A percentile compares a stretch with the other conserved stretches of the same genome.
Evolutionary conservation across 2,888 invertebrate genomes (phyloP).

Genomic region (Andrena flavipes): DNA sequence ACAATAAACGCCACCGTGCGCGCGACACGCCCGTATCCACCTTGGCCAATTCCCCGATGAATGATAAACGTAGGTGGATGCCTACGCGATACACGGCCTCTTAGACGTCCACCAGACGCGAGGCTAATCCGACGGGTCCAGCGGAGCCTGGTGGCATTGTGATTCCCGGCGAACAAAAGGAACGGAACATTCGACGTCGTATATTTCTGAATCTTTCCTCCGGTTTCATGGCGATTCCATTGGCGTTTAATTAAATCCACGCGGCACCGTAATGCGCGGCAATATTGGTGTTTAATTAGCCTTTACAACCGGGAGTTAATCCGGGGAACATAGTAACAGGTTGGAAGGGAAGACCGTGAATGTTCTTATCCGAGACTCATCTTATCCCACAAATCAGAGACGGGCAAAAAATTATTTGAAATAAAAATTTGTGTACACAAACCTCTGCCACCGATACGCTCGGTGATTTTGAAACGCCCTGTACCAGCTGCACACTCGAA

Average conservation of each 20-base stretch:
- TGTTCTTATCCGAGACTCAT: too few relatives aligned
- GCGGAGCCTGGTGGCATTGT: background rate
- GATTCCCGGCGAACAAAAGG: conserved; percentile 50
- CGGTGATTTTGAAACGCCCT: background rate
- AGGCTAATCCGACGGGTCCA: conserved; percentile 42
- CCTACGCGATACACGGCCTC: conserved; percentile 55
- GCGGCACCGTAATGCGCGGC: background rate
- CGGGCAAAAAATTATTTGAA: too few relatives aligned
- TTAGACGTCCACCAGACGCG: conserved; percentile 60
- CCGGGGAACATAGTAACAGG: background rate
- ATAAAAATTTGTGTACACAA: too few relatives aligned
- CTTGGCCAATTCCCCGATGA: conserved; percentile 53
- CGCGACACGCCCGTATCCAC: conserved; percentile 35
- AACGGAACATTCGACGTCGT: conserved; percentile 30
- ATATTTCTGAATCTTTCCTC: background rate
- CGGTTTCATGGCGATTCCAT: background rate
- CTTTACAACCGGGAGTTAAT: background rate
- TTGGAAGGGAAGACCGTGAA: too few relatives aligned
- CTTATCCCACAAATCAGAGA: too few relatives aligned
- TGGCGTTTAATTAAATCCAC: conserved; percentile 26
- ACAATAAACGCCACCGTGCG: conserved; percentile 66
- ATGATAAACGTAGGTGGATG: conserved; percentile 65
- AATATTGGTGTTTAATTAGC: conserved; percentile 5
- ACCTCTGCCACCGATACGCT: background rate
- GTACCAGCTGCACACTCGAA: background rate